Conservation (phyloP, 2,888 invertebrate species). For the Scaptomyza polygonia region DNA sequence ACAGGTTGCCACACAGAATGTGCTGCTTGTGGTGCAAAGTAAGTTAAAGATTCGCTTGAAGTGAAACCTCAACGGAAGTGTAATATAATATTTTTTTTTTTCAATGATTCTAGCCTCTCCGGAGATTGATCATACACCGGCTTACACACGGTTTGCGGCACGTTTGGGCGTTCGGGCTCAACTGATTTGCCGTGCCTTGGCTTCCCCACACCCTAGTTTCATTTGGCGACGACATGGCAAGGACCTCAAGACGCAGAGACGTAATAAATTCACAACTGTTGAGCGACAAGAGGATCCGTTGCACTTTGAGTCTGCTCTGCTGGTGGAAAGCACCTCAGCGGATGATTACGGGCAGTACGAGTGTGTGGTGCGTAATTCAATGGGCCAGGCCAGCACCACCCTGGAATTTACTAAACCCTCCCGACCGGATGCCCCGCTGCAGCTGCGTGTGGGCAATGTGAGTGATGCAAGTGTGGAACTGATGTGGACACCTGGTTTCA, state of each 20-base stretch:
- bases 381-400: constrained; percentile 80
- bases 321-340: constrained; percentile 79
- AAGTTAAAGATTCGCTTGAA: constrained; percentile 43
- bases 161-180: constrained; percentile 79
- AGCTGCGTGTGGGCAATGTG: constrained; percentile 76
- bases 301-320: constrained; percentile 75
- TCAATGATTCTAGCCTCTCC: constrained; percentile 73
- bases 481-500: constrained; percentile 80
- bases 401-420: constrained; percentile 81
- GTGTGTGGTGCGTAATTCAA: constrained; percentile 78
- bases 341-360: constrained; percentile 82
- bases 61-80: not conserved
- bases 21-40: constrained; percentile 82
- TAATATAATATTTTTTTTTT: not conserved
- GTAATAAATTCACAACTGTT: constrained; percentile 77
- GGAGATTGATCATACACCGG: constrained; percentile 79
- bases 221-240: constrained; percentile 82
- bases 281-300: constrained; percentile 78
- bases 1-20: constrained; percentile 70
- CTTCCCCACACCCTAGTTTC: constrained; percentile 80
- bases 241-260: constrained; percentile 81
- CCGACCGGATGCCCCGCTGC: constrained; percentile 78
- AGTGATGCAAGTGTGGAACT: constrained; percentile 78
- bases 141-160: constrained; percentile 78
- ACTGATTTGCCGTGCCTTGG: constrained; percentile 76